phyloP scores from a whole-genome alignment of 2,888 invertebrate genomes.

The Mythimna ferrago region DNA sequence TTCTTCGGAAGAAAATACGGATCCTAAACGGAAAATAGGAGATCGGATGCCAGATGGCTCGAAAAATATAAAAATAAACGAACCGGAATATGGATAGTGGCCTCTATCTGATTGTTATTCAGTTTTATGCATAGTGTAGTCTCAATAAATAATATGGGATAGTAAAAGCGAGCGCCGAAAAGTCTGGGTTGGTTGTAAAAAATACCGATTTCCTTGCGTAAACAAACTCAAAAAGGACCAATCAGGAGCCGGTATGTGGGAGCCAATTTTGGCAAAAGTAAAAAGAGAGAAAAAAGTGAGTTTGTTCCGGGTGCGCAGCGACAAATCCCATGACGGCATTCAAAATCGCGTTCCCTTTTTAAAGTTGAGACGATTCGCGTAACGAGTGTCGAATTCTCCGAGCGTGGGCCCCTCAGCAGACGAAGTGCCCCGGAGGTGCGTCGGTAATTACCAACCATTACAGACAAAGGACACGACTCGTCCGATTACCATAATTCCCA shows the following conservation, averaged over 20 bases:
- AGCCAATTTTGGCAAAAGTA: constrained; percentile 76
- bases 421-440: constrained; percentile 88
- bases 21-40: constrained; percentile 77
- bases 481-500: constrained; percentile 90
- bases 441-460: constrained; percentile 90
- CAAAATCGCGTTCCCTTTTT: constrained; percentile 89
- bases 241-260: constrained; percentile 55
- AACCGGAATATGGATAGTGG: constrained; percentile 82
- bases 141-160: constrained; percentile 79
- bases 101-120: constrained; percentile 82
- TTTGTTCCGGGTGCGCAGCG: constrained; percentile 76
- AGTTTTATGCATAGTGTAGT: constrained; percentile 78
- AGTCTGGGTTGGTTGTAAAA: constrained; percentile 73
- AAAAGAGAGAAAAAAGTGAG: constrained; percentile 76
- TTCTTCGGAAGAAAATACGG: constrained; percentile 76
- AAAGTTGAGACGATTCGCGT: constrained; percentile 89
- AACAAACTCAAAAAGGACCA: constrained; percentile 69
- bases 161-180: constrained; percentile 74
- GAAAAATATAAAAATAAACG: constrained; percentile 87
- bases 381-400: constrained; percentile 90
- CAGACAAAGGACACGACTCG: constrained; percentile 90
- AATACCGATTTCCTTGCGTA: constrained; percentile 70
- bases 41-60: constrained; percentile 83
- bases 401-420: constrained; percentile 81
- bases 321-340: constrained; percentile 85